These are phyloP conservation scores for Melieria picta DNA, from an alignment of 2,888 invertebrate genomes.

Conservation along the genomic window DNA sequence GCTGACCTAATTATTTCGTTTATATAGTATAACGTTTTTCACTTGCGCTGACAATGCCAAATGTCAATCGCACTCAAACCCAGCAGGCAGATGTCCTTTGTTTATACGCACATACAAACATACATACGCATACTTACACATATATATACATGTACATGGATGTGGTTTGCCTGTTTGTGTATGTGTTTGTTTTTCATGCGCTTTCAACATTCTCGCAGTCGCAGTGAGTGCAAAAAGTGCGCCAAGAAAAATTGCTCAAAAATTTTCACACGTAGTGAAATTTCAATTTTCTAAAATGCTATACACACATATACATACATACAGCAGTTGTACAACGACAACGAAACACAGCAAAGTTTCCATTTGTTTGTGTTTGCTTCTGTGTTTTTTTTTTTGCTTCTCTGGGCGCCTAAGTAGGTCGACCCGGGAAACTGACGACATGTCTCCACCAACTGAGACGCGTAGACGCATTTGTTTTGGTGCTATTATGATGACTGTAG, in stretches of 20 bases:
- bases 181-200: too few species aligned
- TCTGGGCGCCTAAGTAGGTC: constrained; percentile 14
- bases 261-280: constrained; percentile 36
- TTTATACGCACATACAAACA: too few species aligned
- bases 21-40: not conserved
- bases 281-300: constrained; percentile 36
- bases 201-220: too few species aligned
- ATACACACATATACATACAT: constrained; percentile 7
- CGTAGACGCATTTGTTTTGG: too few species aligned
- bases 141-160: too few species aligned
- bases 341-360: not conserved
- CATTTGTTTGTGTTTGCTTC: constrained; percentile 10
- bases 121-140: too few species aligned
- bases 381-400: not conserved
- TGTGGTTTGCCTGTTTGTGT: too few species aligned
- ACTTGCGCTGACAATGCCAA: constrained; percentile 32
- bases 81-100: not conserved
- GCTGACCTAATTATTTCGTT: constrained; percentile 25
- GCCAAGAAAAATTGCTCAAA: constrained; percentile 14
- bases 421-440: not conserved
- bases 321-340: not conserved
- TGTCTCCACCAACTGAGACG: not conserved
- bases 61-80: constrained; percentile 20
- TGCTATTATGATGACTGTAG: too few species aligned
- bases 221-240: too few species aligned